phyloP scores from a whole-genome alignment of 2,888 invertebrate genomes.

The Nephrotoma appendiculata region DNA sequence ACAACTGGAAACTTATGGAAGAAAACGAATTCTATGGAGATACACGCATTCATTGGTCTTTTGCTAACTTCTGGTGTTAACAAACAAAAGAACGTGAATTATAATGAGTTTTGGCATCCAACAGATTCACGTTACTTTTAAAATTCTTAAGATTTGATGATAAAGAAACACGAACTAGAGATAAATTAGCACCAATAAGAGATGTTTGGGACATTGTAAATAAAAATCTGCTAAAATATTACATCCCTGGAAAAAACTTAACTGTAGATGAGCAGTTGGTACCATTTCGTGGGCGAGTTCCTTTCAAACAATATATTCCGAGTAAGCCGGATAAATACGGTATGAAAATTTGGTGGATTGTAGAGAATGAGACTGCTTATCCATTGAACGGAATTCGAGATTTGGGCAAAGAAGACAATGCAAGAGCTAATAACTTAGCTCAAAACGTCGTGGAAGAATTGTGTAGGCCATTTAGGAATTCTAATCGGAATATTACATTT shows the following conservation, averaged over 20 bases:
- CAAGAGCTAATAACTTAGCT: too few species aligned
- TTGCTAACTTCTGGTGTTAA: not conserved
- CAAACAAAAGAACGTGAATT: not conserved
- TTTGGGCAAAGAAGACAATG: too few species aligned
- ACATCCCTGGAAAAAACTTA: not conserved
- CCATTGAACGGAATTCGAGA: too few species aligned
- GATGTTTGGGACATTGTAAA: not conserved
- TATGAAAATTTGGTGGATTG: too few species aligned
- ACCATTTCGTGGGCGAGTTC: not conserved
- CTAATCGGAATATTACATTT: too few species aligned
- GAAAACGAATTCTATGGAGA: too few species aligned
- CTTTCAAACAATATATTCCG: too few species aligned
- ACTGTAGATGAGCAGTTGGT: not conserved
- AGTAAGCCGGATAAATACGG: too few species aligned
- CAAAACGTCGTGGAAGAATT: too few species aligned
- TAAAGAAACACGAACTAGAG: not conserved
- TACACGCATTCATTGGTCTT: not conserved
- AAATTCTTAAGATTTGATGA: not conserved
- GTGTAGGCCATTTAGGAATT: too few species aligned
- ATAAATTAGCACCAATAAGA: not conserved
- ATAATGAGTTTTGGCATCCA: not conserved
- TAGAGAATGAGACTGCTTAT: too few species aligned
- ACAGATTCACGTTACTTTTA: not conserved
- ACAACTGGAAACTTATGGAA: too few species aligned
- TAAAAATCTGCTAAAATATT: not conserved